Base-by-base conservation (phyloP, 2,113 vertebrate species). In the Alaudala cheleensis region DNA sequence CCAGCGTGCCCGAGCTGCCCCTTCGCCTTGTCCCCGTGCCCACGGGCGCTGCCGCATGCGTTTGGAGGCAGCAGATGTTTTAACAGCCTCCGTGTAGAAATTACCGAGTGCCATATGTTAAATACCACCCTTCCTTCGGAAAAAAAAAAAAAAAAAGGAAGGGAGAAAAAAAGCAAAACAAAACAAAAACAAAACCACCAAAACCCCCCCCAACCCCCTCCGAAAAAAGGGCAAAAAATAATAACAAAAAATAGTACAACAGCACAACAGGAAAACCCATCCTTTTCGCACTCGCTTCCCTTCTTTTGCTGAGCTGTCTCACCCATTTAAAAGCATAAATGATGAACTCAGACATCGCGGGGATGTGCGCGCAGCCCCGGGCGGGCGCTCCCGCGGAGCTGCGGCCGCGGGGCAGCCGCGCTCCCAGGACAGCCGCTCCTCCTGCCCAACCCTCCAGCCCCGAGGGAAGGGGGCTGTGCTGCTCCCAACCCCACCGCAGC, bases 31-130 rank as follows among this genome's bases (percentile, higher is more conserved):
- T 81, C 56, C 47, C 81, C 7, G 28, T 90, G 84, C 92, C 81
- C 93, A 85, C 70, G 73, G 90, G 81, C 78, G 26, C 84, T 91
- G 80, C 86, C 53, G 54, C 78, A 8, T 13, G 92, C 81, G 47
- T 82, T 79, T 40, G 28, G 89, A 60, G 42, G 47, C 88, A 39
- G 94, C 91, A 95, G 94, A 93, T 92, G 96, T 89, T 69, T 44
- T 37, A 81, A 94, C 93, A 95, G 91, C 84, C 82, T 84, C 89
- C 67, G 71, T 90, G 54, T 5, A 64, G 74, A 83, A 65, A 93
- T 71, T 88, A 25, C 82, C 85, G 93, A 95, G 71, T 70, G 95
- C 96, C 89, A 93, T 95, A 94, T 91, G 94, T 94, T 96, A 90
- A 81, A 91, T 84, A 50, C 56, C 83, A 73, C 50, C 77, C 73